phyloP scores from a whole-genome alignment of 2,888 invertebrate species.

The Trileptium ribeirensis region DNA sequence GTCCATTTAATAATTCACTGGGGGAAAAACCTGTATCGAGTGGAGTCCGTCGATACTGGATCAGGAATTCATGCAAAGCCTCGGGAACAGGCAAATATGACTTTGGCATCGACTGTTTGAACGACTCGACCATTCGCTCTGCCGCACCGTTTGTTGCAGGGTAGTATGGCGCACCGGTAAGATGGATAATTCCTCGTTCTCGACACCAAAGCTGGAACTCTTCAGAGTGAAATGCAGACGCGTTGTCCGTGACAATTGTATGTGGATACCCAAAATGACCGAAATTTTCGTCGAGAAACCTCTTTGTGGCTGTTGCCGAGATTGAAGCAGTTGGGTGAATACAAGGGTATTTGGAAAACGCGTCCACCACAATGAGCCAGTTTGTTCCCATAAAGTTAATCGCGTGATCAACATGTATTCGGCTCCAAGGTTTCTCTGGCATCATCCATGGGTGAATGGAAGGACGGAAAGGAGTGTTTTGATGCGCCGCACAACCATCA shows the following conservation, averaged over 20 bases:
- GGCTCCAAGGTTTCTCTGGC: slow-evolving; percentile 8
- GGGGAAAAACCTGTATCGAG: slow-evolving; percentile 25
- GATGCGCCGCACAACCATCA: neutral
- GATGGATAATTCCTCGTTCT: slow-evolving; percentile 7
- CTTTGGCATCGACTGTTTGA: slow-evolving; percentile 32
- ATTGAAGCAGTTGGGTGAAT: neutral
- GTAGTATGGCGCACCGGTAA: slow-evolving; percentile 37
- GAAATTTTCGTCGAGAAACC: neutral
- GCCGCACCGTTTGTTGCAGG: slow-evolving; percentile 31
- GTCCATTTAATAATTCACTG: slow-evolving; percentile 23
- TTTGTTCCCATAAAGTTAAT: neutral
- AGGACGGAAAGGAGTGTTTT: neutral
- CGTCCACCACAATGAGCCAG: slow-evolving; percentile 5
- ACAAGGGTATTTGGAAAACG: slow-evolving; percentile 1
- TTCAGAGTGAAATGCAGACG: neutral
- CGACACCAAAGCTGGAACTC: neutral
- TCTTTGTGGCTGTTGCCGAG: neutral
- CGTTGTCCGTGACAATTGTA: neutral
- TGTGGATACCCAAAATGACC: neutral
- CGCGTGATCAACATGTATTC: neutral
- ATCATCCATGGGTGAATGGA: neutral
- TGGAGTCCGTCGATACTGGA: slow-evolving; percentile 20
- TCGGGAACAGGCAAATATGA: slow-evolving; percentile 22
- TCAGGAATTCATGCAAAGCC: slow-evolving; percentile 28
- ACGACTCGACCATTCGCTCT: slow-evolving; percentile 29